Evolutionary conservation across 2,888 invertebrate species (phyloP).

Genomic region (Ptycholaimellus sp.): DNA sequence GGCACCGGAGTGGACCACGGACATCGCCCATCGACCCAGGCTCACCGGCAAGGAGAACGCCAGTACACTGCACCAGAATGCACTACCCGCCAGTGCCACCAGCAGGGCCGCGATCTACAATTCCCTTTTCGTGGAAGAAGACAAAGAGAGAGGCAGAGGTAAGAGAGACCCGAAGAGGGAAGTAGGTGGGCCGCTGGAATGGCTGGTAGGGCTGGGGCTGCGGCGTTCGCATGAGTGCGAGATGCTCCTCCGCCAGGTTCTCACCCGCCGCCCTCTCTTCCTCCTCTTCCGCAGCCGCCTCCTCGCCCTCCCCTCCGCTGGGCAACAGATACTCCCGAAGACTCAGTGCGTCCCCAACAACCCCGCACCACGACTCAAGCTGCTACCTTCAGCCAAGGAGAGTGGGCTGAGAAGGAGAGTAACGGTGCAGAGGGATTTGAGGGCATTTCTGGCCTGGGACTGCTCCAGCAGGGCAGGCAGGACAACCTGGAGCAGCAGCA

Average conservation of each 20-base stretch:
- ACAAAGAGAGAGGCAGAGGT: constrained; percentile 1
- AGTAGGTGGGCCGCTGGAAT: constrained; percentile 59
- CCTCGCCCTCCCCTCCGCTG: constrained; percentile 1
- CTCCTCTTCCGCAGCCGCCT: constrained; percentile 5
- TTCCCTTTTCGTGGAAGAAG: neutral
- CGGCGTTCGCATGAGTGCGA: constrained; percentile 56
- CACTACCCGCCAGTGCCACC: constrained; percentile 52
- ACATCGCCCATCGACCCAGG: constrained; percentile 24
- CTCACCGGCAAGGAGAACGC: constrained; percentile 52
- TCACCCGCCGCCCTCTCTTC: constrained; percentile 12
- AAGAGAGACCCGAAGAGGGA: constrained; percentile 35
- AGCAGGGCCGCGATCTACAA: constrained; percentile 37
- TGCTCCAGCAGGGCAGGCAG: constrained; percentile 84
- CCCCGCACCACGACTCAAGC: neutral
- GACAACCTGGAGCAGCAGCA: constrained; percentile 58
- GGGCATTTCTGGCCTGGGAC: constrained; percentile 75
- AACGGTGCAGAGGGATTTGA: constrained; percentile 53
- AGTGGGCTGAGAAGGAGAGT: constrained; percentile 50
- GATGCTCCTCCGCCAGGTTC: constrained; percentile 53
- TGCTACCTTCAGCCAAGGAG: neutral
- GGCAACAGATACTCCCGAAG: no score
- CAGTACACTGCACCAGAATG: constrained; percentile 56
- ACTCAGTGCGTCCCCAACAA: no score
- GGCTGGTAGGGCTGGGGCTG: constrained; percentile 55
- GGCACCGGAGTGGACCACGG: no score